Conservation (phyloP, 2,113 vertebrate genomes). For the Bufo bufo region DNA sequence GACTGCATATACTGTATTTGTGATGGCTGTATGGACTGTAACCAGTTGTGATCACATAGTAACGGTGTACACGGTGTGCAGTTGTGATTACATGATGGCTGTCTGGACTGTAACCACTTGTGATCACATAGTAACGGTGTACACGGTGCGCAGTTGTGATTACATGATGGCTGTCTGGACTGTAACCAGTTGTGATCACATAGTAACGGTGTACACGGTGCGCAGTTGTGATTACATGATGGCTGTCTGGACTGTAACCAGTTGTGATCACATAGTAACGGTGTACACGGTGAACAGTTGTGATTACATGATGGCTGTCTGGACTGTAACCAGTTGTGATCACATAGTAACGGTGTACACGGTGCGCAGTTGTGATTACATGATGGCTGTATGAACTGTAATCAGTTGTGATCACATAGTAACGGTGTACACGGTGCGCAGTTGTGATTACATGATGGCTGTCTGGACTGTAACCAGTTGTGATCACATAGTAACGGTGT, state of each 20-base stretch:
- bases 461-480: neutral
- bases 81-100: too few relatives aligned
- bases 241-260: neutral
- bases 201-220: neutral
- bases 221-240: neutral
- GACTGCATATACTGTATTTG: too few relatives aligned
- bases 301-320: neutral
- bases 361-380: neutral
- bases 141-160: neutral
- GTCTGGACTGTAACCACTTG: neutral
- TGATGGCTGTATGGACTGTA: too few relatives aligned
- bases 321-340: neutral
- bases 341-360: neutral
- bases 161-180: neutral
- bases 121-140: neutral
- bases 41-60: too few relatives aligned
- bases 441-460: neutral
- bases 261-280: neutral
- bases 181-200: neutral
- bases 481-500: too few relatives aligned
- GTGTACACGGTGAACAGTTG: neutral
- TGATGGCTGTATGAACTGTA: neutral
- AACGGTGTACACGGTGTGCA: too few relatives aligned
- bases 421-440: neutral
- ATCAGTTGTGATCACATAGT: neutral